These are phyloP conservation scores for Ptilonorhynchus violaceus DNA, from an alignment of 2,113 vertebrate species.

Conservation along the genomic window DNA sequence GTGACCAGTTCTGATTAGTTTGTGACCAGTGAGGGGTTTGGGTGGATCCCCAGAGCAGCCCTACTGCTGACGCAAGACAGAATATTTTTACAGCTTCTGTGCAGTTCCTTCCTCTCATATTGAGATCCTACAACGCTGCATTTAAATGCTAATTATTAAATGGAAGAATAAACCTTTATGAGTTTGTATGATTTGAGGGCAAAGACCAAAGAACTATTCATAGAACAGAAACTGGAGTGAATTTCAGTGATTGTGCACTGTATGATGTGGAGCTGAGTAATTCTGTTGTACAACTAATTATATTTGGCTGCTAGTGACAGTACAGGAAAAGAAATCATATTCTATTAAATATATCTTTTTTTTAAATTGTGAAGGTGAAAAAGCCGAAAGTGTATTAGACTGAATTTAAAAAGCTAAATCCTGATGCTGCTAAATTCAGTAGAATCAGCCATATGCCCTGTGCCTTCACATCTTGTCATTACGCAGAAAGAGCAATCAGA, in stretches of 20 bases:
- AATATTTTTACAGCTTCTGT: neutral
- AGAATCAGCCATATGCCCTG: neutral
- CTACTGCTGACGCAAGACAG: neutral
- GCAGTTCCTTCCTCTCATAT: neutral
- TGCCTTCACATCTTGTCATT: neutral
- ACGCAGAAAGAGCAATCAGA: neutral
- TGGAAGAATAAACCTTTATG: neutral
- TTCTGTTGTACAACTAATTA: neutral
- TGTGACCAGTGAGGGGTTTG: neutral
- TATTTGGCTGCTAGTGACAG: neutral
- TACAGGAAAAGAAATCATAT: slow-evolving; percentile 31
- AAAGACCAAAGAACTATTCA: neutral
- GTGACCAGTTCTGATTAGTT: neutral
- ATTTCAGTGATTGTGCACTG: neutral
- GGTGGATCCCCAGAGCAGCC: neutral
- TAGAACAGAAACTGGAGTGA: neutral
- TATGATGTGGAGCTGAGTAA: neutral
- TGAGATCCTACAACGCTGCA: neutral
- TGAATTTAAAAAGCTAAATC: neutral
- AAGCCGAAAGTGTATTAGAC: neutral
- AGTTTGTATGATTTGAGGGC: neutral
- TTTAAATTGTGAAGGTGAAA: neutral
- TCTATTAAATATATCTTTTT: neutral
- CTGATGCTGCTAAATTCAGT: neutral
- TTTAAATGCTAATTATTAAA: neutral